Percentiles rank a stretch among this genome's conserved stretches.
Conservation (phyloP, 2,888 invertebrate species). For the Ormyrus labotus region DNA sequence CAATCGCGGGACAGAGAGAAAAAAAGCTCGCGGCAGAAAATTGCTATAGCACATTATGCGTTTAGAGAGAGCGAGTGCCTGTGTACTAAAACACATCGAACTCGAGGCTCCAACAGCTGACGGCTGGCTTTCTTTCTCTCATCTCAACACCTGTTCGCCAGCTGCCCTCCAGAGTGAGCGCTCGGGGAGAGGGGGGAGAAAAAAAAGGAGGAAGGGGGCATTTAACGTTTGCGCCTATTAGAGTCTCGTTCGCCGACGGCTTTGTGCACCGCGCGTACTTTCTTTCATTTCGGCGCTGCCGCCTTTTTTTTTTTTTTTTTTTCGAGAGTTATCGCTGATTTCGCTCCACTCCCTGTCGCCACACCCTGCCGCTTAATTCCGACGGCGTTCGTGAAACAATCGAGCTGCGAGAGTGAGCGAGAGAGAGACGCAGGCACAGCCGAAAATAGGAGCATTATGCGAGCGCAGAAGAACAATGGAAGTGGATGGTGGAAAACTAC, state of each 20-base stretch:
- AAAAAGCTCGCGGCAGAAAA: too few relatives aligned
- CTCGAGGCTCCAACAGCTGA: slow-evolving; percentile 67
- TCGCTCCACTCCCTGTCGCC: slow-evolving; percentile 58
- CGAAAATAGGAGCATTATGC: slow-evolving; percentile 43
- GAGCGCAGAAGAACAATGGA: slow-evolving; percentile 36
- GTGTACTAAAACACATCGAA: not conserved
- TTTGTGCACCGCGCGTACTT: slow-evolving; percentile 20
- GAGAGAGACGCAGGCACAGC: not conserved
- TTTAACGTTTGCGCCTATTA: slow-evolving; percentile 9
- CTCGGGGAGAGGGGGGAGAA: not conserved
- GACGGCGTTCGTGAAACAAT: slow-evolving; percentile 59
- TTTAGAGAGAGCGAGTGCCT: too few relatives aligned
- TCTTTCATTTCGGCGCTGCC: slow-evolving; percentile 52
- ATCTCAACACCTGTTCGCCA: slow-evolving; percentile 72
- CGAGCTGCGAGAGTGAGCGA: not conserved
- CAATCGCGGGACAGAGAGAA: not conserved
- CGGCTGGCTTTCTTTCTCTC: slow-evolving; percentile 33
- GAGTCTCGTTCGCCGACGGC: not conserved
- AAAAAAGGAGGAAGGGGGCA: not conserved
- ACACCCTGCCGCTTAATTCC: slow-evolving; percentile 60
- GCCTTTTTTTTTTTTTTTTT: slow-evolving; percentile 35
- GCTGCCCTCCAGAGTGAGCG: slow-evolving; percentile 62
- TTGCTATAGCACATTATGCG: too few relatives aligned
- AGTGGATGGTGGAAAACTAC: slow-evolving; percentile 20
- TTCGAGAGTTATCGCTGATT: slow-evolving; percentile 52